Conservation (phyloP, 1,140 invertebrate species). For the Hyphantria cunea region DNA sequence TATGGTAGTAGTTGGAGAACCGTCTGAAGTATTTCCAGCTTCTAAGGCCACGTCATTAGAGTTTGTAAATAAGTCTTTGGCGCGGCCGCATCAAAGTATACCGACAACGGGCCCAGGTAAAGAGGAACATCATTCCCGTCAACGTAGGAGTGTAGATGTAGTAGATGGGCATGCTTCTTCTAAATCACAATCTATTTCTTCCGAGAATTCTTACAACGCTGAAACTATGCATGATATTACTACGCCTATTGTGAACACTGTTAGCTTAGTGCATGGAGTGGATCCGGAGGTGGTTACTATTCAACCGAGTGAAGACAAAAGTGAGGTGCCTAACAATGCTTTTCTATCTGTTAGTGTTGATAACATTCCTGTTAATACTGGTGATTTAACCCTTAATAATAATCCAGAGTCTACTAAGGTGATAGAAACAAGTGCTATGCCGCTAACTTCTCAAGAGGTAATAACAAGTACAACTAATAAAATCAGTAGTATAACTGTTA, state of each 20-base stretch:
- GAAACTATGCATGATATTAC: slow-evolving; percentile 76
- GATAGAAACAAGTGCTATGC: neutral
- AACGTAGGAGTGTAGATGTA: slow-evolving; percentile 83
- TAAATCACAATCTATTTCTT: slow-evolving; percentile 67
- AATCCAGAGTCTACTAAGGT: neutral
- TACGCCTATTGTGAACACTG: slow-evolving; percentile 66
- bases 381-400: slow-evolving; percentile 44
- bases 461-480: slow-evolving; percentile 33
- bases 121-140: slow-evolving; percentile 77
- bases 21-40: slow-evolving; percentile 84
- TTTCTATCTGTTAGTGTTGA: slow-evolving; percentile 54
- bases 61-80: slow-evolving; percentile 84
- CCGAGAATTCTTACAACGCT: slow-evolving; percentile 68
- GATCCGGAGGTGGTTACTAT: slow-evolving; percentile 39
- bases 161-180: slow-evolving; percentile 84
- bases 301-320: slow-evolving; percentile 42
- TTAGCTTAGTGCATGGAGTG: slow-evolving; percentile 79
- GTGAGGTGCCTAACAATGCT: slow-evolving; percentile 51
- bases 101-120: slow-evolving; percentile 83
- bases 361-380: slow-evolving; percentile 43
- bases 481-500: slow-evolving; percentile 26
- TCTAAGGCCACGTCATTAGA: slow-evolving; percentile 85
- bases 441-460: slow-evolving; percentile 19
- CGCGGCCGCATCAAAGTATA: slow-evolving; percentile 80
- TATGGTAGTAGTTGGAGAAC: slow-evolving; percentile 90